Percentiles rank a stretch among this genome's conserved stretches.
phyloP scores from a whole-genome alignment of 2,888 invertebrate genomes.

The Xestia sexstrigata region DNA sequence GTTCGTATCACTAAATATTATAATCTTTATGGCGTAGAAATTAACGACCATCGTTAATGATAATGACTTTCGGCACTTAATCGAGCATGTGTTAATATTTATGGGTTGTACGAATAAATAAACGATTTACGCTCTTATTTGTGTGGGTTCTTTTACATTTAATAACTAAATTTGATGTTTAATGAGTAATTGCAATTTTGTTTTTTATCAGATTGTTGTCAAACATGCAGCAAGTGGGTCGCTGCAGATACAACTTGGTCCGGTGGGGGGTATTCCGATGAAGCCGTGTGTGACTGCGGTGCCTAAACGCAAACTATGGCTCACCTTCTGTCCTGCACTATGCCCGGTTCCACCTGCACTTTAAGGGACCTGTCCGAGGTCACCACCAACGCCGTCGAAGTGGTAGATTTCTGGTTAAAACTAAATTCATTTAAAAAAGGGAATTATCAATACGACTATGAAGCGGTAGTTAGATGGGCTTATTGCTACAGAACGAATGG shows the following conservation, averaged over 20 bases:
- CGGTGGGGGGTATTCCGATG: too few species aligned
- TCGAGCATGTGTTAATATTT: constrained; percentile 48
- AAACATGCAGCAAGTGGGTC: neutral
- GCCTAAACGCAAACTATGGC: too few species aligned
- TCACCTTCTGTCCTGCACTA: too few species aligned
- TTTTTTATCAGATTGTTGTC: neutral
- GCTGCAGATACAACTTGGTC: too few species aligned
- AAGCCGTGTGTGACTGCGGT: too few species aligned
- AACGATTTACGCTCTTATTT: constrained; percentile 4
- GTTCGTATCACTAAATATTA: constrained; percentile 36
- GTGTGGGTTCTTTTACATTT: neutral
- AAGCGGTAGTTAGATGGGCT: neutral
- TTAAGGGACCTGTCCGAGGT: too few species aligned
- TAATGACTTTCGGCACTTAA: constrained; percentile 55
- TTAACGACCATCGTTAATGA: constrained; percentile 51
- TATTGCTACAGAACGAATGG: neutral
- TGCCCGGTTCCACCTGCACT: too few species aligned
- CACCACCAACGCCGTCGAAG: too few species aligned
- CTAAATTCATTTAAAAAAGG: too few species aligned
- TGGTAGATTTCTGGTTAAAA: too few species aligned
- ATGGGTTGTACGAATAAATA: constrained; percentile 32
- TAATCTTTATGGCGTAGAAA: constrained; percentile 41
- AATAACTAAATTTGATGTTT: neutral
- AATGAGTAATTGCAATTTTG: neutral
- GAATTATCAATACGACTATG: too few species aligned